Base-by-base conservation (phyloP, 2,113 vertebrate species). In the Telmatochromis sp. region DNA sequence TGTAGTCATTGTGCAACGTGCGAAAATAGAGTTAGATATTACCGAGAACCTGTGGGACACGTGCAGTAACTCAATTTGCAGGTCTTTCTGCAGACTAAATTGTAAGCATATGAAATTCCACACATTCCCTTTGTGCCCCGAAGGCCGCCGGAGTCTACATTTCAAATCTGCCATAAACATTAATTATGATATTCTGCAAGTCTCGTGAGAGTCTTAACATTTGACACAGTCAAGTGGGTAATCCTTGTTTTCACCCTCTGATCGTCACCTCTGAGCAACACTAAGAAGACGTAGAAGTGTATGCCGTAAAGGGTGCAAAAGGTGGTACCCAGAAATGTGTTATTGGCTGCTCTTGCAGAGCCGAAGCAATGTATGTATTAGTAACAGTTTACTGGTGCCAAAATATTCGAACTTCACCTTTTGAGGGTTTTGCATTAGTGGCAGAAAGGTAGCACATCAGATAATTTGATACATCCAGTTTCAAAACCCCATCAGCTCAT, bases 131-230 rank as follows among this genome's bases (percentile, higher is more conserved):
- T 35, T 86, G 65, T 91, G 65, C 87, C 93, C 90, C 65, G 5
- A 81, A 92, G 86, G 89, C 91, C 65, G 15, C 17, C 65, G 7
- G 42, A 91, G 89, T 75, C 87, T 80, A 82, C 54, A 75, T 79
- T 84, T 92, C 84, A 92, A 86, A 91, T 91, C 83, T 87, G 70
- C 82, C 80, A 47, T 23, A 55, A 83, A 89, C 82, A 89, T 90
- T 91, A 91, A 94, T 93, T 91, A 91, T 93, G 87, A 94, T 89
- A 81, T 89, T 81, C 54, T 31, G 63, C 73, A 31, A 88, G 79
- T 88, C 90, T 91, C 83, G 35, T 58, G 84, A 94, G 93, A 91
- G 87, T 87, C 91, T 88, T 91, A 91, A 89, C 89, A 84, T 91
- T 93, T 94, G 90, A 93, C 90, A 91, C 93, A 94, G 70, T 75